Conservation (phyloP, 2,888 invertebrate species). For the Megaustenia siamemsis region DNA sequence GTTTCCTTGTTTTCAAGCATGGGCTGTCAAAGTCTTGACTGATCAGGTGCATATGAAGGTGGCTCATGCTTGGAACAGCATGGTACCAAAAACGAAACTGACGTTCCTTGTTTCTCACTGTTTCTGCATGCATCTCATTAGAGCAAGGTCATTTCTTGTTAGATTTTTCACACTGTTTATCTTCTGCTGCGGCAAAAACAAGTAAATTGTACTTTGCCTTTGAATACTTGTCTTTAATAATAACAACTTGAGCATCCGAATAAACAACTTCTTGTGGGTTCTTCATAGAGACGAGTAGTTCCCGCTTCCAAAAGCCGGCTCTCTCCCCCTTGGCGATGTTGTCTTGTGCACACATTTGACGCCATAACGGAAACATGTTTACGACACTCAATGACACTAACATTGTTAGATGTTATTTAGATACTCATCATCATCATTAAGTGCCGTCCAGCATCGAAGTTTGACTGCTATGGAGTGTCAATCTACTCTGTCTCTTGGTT, state of each 20-base stretch:
- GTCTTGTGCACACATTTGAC: too few relatives aligned
- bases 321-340: constrained; percentile 1
- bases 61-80: constrained; percentile 82
- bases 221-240: constrained; percentile 92
- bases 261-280: constrained; percentile 86
- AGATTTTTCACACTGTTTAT: constrained; percentile 86
- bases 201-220: constrained; percentile 91
- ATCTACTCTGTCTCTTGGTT: too few relatives aligned
- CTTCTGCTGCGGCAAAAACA: constrained; percentile 86
- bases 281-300: constrained; percentile 84
- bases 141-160: constrained; percentile 83
- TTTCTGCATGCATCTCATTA: constrained; percentile 88
- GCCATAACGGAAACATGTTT: neutral
- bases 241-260: constrained; percentile 85
- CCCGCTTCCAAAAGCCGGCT: constrained; percentile 66
- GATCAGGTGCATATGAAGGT: constrained; percentile 92
- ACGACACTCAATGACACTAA: too few relatives aligned
- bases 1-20: constrained; percentile 85
- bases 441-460: too few relatives aligned
- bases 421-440: too few relatives aligned
- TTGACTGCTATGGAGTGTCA: too few relatives aligned
- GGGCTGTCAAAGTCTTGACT: constrained; percentile 91
- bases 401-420: too few relatives aligned
- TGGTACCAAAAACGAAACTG: constrained; percentile 78
- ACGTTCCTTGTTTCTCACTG: constrained; percentile 81